These are phyloP conservation scores for Leucania comma DNA, from an alignment of 2,888 invertebrate genomes.

Conservation along the genomic window DNA sequence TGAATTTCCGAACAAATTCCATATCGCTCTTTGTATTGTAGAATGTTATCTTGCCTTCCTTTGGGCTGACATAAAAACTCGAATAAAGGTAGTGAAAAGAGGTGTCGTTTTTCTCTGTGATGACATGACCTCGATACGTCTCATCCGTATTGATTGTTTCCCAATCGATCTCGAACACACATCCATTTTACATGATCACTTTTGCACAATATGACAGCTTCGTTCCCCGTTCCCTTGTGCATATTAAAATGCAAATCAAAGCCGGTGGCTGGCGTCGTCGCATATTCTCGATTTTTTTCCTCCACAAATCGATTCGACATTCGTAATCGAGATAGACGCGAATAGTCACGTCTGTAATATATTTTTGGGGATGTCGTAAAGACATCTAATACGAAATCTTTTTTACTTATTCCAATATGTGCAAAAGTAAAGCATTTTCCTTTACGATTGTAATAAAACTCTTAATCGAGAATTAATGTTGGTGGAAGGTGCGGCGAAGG, in stretches of 20 bases:
- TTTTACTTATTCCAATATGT: slow-evolving; percentile 85
- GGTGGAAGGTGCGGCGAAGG: slow-evolving; percentile 61
- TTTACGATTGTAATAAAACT: slow-evolving; percentile 76
- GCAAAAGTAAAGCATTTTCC: slow-evolving; percentile 75
- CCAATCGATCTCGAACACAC: slow-evolving; percentile 57
- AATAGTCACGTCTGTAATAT: slow-evolving; percentile 86
- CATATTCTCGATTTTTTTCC: slow-evolving; percentile 71
- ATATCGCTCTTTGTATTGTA: slow-evolving; percentile 69
- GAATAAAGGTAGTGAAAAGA: slow-evolving; percentile 64
- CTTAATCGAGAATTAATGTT: slow-evolving; percentile 84
- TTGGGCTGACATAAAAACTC: slow-evolving; percentile 66
- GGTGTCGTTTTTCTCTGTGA: slow-evolving; percentile 53
- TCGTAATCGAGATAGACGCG: slow-evolving; percentile 78
- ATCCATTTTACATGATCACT: slow-evolving; percentile 69
- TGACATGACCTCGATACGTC: slow-evolving; percentile 51
- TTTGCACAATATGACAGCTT: slow-evolving; percentile 83
- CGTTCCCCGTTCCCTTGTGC: slow-evolving; percentile 80
- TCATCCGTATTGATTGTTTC: slow-evolving; percentile 64
- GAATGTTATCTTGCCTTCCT: slow-evolving; percentile 68
- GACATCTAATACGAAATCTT: slow-evolving; percentile 81
- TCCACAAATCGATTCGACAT: slow-evolving; percentile 76
- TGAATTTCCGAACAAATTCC: slow-evolving; percentile 68
- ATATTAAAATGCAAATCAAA: slow-evolving; percentile 90
- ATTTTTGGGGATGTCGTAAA: slow-evolving; percentile 82
- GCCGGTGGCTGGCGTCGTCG: slow-evolving; percentile 68